These are phyloP conservation scores for Pachycephala philippinensis DNA, from an alignment of 2,113 vertebrate species.

Conservation along the genomic window DNA sequence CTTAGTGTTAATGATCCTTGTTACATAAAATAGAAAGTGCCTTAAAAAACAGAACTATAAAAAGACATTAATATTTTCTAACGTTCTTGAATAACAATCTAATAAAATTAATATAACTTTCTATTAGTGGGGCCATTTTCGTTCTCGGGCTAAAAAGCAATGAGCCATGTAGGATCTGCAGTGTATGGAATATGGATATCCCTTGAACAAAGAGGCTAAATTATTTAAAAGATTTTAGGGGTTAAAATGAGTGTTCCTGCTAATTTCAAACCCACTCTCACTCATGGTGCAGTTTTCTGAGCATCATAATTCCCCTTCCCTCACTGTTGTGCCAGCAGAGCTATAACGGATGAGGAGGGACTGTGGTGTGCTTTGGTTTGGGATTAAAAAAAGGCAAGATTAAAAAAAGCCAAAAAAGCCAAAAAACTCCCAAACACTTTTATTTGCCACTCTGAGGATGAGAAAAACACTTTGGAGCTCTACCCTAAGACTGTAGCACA, in stretches of 20 bases:
- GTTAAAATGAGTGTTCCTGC: neutral
- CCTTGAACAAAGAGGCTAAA: neutral
- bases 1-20: neutral
- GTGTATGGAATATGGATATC: neutral
- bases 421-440: neutral
- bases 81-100: slow-evolving; percentile 14
- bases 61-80: neutral
- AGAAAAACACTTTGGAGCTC: neutral
- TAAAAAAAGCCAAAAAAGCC: neutral
- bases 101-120: slow-evolving; percentile 28
- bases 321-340: neutral
- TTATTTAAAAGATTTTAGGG: neutral
- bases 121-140: neutral
- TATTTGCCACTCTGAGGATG: neutral
- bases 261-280: neutral
- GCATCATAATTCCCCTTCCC: neutral
- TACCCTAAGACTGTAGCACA: neutral
- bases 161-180: neutral
- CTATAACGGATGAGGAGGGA: neutral
- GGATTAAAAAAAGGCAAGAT: neutral
- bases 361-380: neutral
- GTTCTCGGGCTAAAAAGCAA: neutral
- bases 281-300: neutral
- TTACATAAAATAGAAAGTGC: neutral
- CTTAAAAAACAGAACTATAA: neutral